Conservation (phyloP, 2,888 invertebrate species). For the Eueremaeus valkanovi region DNA sequence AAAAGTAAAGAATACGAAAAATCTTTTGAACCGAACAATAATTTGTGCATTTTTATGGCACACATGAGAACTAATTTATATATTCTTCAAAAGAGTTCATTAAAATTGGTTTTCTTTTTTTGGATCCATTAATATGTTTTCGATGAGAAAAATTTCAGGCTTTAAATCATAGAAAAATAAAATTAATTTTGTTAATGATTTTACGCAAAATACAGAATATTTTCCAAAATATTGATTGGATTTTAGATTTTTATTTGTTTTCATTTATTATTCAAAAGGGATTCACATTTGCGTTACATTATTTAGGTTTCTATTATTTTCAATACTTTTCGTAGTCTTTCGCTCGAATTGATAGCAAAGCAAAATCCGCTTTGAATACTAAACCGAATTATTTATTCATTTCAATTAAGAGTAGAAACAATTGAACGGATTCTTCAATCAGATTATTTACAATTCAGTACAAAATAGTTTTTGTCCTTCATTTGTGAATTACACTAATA, state of each 20-base stretch:
- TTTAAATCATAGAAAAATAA: too few species aligned
- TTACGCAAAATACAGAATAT: too few species aligned
- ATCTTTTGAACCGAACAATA: neutral
- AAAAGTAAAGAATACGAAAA: neutral
- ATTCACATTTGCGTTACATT: neutral
- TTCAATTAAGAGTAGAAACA: neutral
- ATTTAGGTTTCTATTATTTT: neutral
- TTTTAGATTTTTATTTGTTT: neutral
- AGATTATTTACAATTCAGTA: too few species aligned
- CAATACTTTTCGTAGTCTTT: neutral
- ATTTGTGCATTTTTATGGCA: neutral
- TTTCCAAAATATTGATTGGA: neutral
- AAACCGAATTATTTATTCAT: neutral
- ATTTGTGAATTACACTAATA: neutral
- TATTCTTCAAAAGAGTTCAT: too few species aligned
- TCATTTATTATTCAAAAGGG: neutral
- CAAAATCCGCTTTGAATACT: conserved; percentile 17
- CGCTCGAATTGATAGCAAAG: neutral
- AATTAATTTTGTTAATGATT: too few species aligned
- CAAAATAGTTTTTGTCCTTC: neutral
- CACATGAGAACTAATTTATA: neutral
- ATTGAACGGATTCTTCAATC: neutral
- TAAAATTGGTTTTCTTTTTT: neutral
- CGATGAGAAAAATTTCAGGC: neutral
- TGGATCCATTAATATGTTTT: neutral